Conservation (phyloP, 2,113 vertebrate genomes). For the Spilogale gracilis region DNA sequence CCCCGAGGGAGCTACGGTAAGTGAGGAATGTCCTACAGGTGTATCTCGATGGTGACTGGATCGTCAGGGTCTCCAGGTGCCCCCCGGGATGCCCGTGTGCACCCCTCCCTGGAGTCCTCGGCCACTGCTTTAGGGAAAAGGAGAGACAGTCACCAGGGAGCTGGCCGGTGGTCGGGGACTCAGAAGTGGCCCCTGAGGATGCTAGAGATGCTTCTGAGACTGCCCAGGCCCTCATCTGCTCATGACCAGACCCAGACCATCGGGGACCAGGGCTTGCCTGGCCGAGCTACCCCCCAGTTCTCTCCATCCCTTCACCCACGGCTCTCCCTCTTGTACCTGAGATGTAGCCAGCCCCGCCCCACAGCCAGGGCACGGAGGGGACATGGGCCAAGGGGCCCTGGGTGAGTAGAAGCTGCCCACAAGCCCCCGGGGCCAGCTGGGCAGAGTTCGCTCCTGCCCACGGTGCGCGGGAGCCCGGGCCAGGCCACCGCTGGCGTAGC, state of each 20-base stretch:
- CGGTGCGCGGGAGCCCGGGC: background rate
- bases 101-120: background rate
- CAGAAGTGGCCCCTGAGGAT: background rate
- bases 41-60: background rate
- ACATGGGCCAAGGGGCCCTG: rapidly evolving
- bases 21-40: background rate
- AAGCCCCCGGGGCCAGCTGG: too few species aligned
- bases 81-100: background rate
- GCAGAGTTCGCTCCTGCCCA: background rate
- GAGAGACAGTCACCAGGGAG: background rate
- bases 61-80: background rate
- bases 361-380: background rate
- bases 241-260: background rate
- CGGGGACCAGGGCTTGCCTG: background rate
- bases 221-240: background rate
- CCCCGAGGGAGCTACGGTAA: background rate
- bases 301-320: background rate
- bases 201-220: background rate
- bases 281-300: background rate
- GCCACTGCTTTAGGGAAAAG: background rate
- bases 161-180: background rate
- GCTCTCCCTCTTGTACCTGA: background rate
- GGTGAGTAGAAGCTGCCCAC: background rate
- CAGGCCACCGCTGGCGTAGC: rapidly evolving
- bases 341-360: background rate